Base-by-base conservation (phyloP, 2,113 vertebrate genomes). In the Chitala chitala region DNA sequence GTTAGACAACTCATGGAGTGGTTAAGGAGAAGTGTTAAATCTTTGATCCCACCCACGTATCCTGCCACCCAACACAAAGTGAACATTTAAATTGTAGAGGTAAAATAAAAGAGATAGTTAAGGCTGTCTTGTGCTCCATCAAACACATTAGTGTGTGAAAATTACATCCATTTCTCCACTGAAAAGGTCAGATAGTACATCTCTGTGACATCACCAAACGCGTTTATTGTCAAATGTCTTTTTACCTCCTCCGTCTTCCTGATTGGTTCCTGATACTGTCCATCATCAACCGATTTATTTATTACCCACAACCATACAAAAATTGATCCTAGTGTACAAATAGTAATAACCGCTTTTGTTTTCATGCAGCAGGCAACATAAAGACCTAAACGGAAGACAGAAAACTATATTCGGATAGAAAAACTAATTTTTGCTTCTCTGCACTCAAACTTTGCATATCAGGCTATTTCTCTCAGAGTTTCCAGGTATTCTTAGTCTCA, bases 261-360 rank as follows among this genome's bases (percentile, higher is more conserved):
- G 80, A 86, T 85, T 84, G 83, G 78, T 78, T 80, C 77, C 76
- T 76, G 75, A 78, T 71, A 75, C 79, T 84, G 82, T 85, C 80
- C 80, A 80, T 74, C 79, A 82, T 40, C 75, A 72, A 76, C 72
- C 56, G 78, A 80, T 76, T 79, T 64, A 82, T 89, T n/a, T n/a
- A n/a, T n/a, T n/a, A n/a, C n/a, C n/a, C n/a, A n/a, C n/a, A n/a
- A n/a, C n/a, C n/a, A n/a, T n/a, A n/a, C n/a, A n/a, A n/a, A n/a
- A n/a, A n/a, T n/a, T n/a, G n/a, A n/a, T n/a, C n/a, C n/a, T n/a
- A n/a, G n/a, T n/a, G n/a, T n/a, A n/a, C n/a, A n/a, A n/a, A n/a
- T n/a, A n/a, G n/a, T n/a, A n/a, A n/a, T 6, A 29, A 38, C 2
- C 2, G 4, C 29, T 20, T 20, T 20, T 17, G 12, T 36, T 38